Evolutionary conservation across 2,888 invertebrate genomes (phyloP).

Genomic region (Sinotaia quadrata): DNA sequence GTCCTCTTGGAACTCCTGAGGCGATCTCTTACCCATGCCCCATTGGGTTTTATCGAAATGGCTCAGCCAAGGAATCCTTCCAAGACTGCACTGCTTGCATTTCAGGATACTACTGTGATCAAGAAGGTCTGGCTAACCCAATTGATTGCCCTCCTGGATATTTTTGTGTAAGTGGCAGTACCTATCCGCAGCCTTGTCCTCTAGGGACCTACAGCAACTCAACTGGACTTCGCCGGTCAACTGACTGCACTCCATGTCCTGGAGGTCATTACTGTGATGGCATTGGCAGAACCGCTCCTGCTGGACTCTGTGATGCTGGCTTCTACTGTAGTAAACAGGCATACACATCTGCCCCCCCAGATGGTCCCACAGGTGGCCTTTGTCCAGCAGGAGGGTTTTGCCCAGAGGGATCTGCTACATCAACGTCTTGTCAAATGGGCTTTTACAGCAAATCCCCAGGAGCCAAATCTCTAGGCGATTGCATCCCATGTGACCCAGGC

Average conservation of each 20-base stretch:
- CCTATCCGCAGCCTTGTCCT: constrained; percentile 64
- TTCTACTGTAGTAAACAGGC: constrained; percentile 69
- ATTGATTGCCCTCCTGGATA: constrained; percentile 67
- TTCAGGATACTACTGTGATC: constrained; percentile 68
- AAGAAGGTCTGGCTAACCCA: constrained; percentile 62
- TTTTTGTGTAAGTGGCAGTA: constrained; percentile 68
- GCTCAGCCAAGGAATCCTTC: constrained; percentile 67
- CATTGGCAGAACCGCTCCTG: constrained; percentile 64
- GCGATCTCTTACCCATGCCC: constrained; percentile 62
- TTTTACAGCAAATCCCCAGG: constrained; percentile 66
- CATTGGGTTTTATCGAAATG: constrained; percentile 68
- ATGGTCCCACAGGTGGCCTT: constrained; percentile 67
- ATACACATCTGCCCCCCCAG: constrained; percentile 69
- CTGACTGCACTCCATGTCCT: constrained; percentile 70
- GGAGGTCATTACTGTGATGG: constrained; percentile 71
- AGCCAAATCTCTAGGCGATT: constrained; percentile 65
- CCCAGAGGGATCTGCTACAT: constrained; percentile 63
- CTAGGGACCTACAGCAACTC: constrained; percentile 70
- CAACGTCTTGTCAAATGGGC: constrained; percentile 63
- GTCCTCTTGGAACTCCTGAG: constrained; percentile 64
- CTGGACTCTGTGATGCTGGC: constrained; percentile 65
- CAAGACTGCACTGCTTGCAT: constrained; percentile 67
- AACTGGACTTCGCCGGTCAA: constrained; percentile 56
- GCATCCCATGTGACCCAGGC: constrained; percentile 70
- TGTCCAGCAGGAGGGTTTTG: constrained; percentile 70